Evolutionary conservation across 2,113 vertebrate genomes (phyloP).

Genomic region (Ranitomeya imitator): DNA sequence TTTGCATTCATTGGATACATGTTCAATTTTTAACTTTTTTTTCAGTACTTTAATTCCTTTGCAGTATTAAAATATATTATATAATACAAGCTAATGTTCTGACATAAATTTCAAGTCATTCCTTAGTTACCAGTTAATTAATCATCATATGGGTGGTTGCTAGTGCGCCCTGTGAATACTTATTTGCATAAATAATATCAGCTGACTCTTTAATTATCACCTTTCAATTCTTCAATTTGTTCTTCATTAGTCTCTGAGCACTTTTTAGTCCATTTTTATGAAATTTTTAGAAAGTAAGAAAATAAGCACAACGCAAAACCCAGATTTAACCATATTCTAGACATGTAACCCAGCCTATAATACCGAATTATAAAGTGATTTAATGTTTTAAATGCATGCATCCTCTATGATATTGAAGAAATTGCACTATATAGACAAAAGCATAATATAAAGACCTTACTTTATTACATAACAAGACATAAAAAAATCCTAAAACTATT

Average conservation of each 20-base stretch:
- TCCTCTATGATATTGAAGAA: too few relatives aligned
- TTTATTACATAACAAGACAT: too few relatives aligned
- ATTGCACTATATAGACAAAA: too few relatives aligned
- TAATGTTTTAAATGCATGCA: too few relatives aligned
- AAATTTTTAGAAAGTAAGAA: neutral
- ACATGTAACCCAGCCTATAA: too few relatives aligned
- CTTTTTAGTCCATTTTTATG: conserved; percentile 13
- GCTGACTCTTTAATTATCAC: conserved; percentile 33
- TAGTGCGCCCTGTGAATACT: conserved; percentile 16
- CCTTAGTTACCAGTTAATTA: conserved; percentile 34
- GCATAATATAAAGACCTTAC: too few relatives aligned
- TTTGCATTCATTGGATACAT: neutral
- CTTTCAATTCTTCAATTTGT: conserved; percentile 19
- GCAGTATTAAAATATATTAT: neutral
- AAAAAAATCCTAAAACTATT: too few relatives aligned
- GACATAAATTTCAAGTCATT: conserved; percentile 1
- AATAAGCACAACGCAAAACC: neutral
- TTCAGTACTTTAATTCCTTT: neutral
- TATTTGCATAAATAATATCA: conserved; percentile 49
- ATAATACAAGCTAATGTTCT: neutral
- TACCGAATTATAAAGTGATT: too few relatives aligned
- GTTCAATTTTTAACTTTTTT: neutral
- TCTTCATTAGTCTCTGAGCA: conserved; percentile 2
- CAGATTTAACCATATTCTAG: too few relatives aligned
- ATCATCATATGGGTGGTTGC: conserved; percentile 7